Conservation (phyloP, 2,888 invertebrate genomes). For the Diploptera punctata region DNA sequence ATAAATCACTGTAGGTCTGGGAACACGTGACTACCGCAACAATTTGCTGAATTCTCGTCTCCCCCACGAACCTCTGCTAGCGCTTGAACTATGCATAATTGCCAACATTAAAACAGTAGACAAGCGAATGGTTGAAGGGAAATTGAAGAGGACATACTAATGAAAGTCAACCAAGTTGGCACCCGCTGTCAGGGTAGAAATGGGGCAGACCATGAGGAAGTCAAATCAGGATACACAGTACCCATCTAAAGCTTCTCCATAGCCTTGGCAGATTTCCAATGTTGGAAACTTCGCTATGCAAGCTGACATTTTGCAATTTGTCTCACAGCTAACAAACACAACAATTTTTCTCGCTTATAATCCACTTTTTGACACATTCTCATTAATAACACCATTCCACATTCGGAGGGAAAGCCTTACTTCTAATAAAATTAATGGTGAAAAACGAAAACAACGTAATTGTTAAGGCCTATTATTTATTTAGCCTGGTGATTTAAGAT, state of each 20-base stretch:
- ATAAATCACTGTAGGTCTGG: no score
- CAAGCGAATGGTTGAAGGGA: background rate
- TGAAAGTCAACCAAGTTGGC: background rate
- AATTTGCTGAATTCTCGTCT: background rate
- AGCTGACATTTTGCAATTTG: no score
- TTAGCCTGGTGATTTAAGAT: no score
- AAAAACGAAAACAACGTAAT: no score
- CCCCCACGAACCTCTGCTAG: background rate
- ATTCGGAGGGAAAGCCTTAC: no score
- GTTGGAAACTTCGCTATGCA: background rate
- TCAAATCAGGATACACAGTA: background rate
- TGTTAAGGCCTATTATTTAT: no score
- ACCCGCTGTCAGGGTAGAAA: background rate
- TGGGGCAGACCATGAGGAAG: background rate
- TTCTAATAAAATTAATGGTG: no score
- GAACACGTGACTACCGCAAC: background rate
- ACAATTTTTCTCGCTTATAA: no score
- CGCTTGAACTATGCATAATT: conserved; percentile 3
- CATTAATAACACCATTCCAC: no score
- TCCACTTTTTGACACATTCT: no score
- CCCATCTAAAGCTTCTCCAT: background rate
- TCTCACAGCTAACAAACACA: no score
- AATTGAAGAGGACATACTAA: background rate
- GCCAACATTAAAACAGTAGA: background rate
- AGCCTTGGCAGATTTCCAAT: background rate